Conservation (phyloP, 2,113 vertebrate genomes). For the Lepidothrix coronata region DNA sequence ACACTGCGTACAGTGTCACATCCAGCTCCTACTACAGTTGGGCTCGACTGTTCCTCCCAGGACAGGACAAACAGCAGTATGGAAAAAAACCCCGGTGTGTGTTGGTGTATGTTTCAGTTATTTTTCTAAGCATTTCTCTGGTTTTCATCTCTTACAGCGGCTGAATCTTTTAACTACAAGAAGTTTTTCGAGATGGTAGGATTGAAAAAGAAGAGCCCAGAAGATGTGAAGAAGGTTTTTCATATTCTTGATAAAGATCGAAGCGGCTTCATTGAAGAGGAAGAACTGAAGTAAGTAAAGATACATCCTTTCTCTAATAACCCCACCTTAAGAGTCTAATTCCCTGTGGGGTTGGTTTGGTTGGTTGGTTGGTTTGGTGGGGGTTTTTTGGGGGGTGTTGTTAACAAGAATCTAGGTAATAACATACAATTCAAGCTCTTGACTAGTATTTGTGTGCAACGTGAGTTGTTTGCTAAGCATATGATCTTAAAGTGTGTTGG, state of each 20-base stretch:
- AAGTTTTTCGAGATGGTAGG: constrained; percentile 94
- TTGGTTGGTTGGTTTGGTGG: no score
- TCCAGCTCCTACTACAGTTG: not conserved
- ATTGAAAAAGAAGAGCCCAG: constrained; percentile 85
- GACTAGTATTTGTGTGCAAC: not conserved
- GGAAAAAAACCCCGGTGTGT: not conserved
- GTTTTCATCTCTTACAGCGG: constrained; percentile 44
- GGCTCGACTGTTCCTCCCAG: not conserved
- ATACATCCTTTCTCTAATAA: not conserved
- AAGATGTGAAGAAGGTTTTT: constrained; percentile 89
- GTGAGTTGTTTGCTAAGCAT: not conserved
- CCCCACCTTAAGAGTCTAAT: not conserved
- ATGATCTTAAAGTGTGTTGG: not conserved
- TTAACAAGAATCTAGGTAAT: not conserved
- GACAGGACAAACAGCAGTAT: not conserved
- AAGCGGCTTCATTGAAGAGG: constrained; percentile 93
- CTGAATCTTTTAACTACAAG: constrained; percentile 89
- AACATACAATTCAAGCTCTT: not conserved
- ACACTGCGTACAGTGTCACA: not conserved
- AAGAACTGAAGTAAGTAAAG: constrained; percentile 89
- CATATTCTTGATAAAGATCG: constrained; percentile 89
- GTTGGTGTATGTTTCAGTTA: not conserved
- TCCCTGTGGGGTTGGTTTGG: not conserved
- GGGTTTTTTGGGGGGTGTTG: not conserved
- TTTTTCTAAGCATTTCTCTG: not conserved